These are phyloP conservation scores for Brachionus manjavacas DNA, from an alignment of 1,140 invertebrate genomes.

Conservation along the genomic window DNA sequence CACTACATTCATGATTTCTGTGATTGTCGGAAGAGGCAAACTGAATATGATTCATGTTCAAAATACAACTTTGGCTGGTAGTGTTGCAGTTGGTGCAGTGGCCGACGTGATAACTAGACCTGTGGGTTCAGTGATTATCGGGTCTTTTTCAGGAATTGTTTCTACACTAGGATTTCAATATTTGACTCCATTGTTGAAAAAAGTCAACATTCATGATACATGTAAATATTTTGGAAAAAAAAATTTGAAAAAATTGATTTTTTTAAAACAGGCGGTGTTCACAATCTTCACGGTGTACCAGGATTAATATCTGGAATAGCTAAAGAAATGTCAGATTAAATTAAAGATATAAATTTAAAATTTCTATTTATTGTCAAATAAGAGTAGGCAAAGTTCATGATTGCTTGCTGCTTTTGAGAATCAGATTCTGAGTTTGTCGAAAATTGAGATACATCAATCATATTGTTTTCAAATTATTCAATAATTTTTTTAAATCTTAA, in stretches of 20 bases:
- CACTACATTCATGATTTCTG: slow-evolving; percentile 74
- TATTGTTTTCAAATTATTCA: too few species aligned
- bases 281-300: slow-evolving; percentile 93
- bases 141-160: slow-evolving; percentile 70
- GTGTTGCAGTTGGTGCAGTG: slow-evolving; percentile 63
- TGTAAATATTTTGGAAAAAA: background rate
- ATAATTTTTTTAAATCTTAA: too few species aligned
- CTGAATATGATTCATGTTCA: slow-evolving; percentile 56
- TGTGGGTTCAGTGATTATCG: slow-evolving; percentile 76
- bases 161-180: slow-evolving; percentile 79
- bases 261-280: slow-evolving; percentile 64
- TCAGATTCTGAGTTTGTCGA: too few species aligned
- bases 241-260: background rate
- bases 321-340: too few species aligned
- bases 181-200: slow-evolving; percentile 66
- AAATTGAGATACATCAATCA: too few species aligned
- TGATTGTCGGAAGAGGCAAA: slow-evolving; percentile 62
- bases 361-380: too few species aligned
- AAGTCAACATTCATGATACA: slow-evolving; percentile 15
- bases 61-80: slow-evolving; percentile 61
- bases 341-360: too few species aligned
- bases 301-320: slow-evolving; percentile 76
- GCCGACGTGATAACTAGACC: slow-evolving; percentile 76
- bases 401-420: too few species aligned
- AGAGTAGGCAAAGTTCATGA: too few species aligned